Evolutionary conservation across 2,797 vertebrate species (phyloP), one percentile per base, ranked within the genome.

Genomic region (Strix occidentalis): DNA sequence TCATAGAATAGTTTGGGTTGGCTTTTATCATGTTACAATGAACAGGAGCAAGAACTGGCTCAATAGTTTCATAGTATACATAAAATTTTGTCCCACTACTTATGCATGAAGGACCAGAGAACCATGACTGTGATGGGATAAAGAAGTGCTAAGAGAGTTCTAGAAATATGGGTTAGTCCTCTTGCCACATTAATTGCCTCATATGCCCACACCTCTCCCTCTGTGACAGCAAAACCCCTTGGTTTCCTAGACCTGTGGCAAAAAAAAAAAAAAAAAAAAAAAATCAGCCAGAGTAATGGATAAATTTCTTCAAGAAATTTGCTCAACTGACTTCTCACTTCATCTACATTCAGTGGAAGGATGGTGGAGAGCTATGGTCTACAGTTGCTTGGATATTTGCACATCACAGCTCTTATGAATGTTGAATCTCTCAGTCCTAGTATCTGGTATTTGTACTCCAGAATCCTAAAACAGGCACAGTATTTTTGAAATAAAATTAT

Each of bases 181-280:
- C 43, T 51, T 35, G 45, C 16, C 33, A 65, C 37, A 51, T 43
- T 51, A 28, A 3, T 51, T 74, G 21, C 12, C 15, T 58, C 43
- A 37, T 26, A 43, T 26, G 50, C 9, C 68, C 45, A 50, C 35
- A 41, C 15, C 37, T 19, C 60, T 57, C 10, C 57, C 29, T 35
- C 41, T 35, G 7, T 17, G 16, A 58, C 12, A 43, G 68, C 43
- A 65, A 57, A 72, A 8, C 3, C 18, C 37, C 18, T 8, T 14
- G 5, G 10, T 37, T 81, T 58, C 28, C 37, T 31, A 72, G 26
- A 65, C 43, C 13, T 1, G 11, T 0, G 1, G 12, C 16, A 24
- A 58, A 58, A 3, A 20, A 58, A 51, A 3, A 20, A 51, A 51
- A 68, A 33, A 58, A 3, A 19, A 58, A 51, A 3, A 19, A 51